Conservation (phyloP, 2,113 vertebrate species). For the Toxotes chatareus region DNA sequence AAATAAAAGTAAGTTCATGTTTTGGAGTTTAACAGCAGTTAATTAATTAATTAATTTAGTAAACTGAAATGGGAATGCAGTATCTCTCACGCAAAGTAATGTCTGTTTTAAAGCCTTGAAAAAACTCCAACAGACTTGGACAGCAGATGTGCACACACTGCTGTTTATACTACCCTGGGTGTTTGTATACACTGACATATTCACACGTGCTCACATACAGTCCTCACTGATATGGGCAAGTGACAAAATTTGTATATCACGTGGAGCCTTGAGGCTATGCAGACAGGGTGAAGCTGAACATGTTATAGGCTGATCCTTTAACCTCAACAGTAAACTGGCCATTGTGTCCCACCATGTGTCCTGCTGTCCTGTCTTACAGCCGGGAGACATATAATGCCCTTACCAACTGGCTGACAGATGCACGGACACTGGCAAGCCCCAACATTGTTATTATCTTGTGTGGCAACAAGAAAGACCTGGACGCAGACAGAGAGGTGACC, state of each 20-base stretch:
- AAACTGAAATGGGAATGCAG: background rate
- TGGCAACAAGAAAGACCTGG: conserved; percentile 95
- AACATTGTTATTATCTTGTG: conserved; percentile 95
- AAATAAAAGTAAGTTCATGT: no score
- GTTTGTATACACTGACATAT: background rate
- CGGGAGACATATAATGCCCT: conserved; percentile 93
- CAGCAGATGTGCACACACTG: background rate
- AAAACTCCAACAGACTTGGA: no score
- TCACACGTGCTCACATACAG: background rate
- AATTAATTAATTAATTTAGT: no score
- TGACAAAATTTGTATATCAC: no score
- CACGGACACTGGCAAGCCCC: conserved; percentile 92
- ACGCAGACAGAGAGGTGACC: conserved; percentile 92
- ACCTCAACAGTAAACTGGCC: background rate
- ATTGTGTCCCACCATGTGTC: background rate
- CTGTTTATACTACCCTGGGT: background rate
- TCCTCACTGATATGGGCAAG: no score
- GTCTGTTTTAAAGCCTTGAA: no score
- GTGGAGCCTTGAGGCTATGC: background rate
- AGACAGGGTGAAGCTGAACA: background rate
- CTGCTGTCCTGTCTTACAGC: conserved; percentile 68
- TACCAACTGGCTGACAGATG: conserved; percentile 93
- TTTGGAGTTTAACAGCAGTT: no score
- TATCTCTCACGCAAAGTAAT: background rate
- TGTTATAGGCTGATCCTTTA: background rate